Evolutionary conservation across 1,140 invertebrate genomes (phyloP), one percentile per base, ranked within the genome.

Genomic region (Heterodera schachtii): DNA sequence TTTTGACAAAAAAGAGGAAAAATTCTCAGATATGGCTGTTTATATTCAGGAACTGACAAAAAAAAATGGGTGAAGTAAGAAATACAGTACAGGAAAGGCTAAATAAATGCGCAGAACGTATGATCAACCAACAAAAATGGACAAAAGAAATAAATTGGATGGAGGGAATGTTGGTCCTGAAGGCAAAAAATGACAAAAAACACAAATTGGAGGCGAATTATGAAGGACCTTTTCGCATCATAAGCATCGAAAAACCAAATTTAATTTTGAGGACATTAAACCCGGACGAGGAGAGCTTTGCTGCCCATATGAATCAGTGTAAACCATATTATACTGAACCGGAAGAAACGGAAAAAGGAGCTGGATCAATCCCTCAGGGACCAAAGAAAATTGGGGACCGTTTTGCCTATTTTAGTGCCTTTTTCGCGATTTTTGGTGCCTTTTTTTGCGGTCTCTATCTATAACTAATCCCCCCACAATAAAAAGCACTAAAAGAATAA

Each of bases 221-320:
- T 19, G n/a, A 64, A 21, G 75, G 75, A 9, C 75, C 75, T 2
- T 67, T 8, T 5, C 75, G 67, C 2, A 78, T 78, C 6, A 66
- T 78, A 0, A 43, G 16, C 67, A 21, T 78, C n/a, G 49, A 78
- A 69, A 78, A 66, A 66, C 75, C 75, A 16, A 78, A 78, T 66
- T 66, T 78, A 19, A 67, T 8, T 78, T 4, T 19, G 44, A 78
- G 75, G 46, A 8, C 3, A 31, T 31, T 43, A 13, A 43, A 64
- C 3, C 57, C 57, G 67, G 52, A 44, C 13, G n/a, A 19, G 13
- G 4, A 19, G 3, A 43, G 3, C 1, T 66, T 43, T 43, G 9
- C 11, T 4, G 57, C 67, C 9, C 75, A 78, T 31, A 66, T 78
- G 52, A 41, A 78, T 16, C 47, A 69, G 67, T 57, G 49, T 7